Percentiles rank a stretch among this genome's conserved stretches.
Evolutionary conservation across 2,888 invertebrate species (phyloP).

Genomic region (Isoperla grammatica): DNA sequence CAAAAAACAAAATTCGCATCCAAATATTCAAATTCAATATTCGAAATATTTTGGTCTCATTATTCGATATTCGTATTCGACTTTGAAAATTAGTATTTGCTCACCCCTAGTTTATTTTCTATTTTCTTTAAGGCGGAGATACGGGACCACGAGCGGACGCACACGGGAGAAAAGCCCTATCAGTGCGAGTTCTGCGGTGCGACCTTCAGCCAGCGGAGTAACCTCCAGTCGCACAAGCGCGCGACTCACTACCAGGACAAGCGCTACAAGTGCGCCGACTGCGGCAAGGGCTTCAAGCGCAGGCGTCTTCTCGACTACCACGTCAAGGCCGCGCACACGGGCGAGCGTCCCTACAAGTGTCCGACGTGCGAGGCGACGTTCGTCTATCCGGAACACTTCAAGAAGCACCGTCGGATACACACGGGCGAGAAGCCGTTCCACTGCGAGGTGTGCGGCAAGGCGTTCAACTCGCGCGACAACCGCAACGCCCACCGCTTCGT

Average conservation of each 20-base stretch:
- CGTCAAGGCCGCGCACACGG: constrained; percentile 72
- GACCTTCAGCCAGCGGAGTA: constrained; percentile 74
- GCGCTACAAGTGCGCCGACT: constrained; percentile 62
- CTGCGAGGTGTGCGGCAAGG: constrained; percentile 76
- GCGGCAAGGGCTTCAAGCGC: constrained; percentile 68
- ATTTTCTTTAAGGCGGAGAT: too few relatives aligned
- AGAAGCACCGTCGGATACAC: constrained; percentile 73
- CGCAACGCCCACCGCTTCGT: constrained; percentile 79
- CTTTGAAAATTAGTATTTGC: too few relatives aligned
- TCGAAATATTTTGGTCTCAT: too few relatives aligned
- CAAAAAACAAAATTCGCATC: too few relatives aligned
- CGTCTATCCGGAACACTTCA: constrained; percentile 76
- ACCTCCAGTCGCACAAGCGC: constrained; percentile 72
- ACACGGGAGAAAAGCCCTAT: constrained; percentile 52
- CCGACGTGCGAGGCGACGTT: constrained; percentile 68
- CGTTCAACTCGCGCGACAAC: constrained; percentile 79
- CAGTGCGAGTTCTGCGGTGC: constrained; percentile 73
- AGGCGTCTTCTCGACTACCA: constrained; percentile 72
- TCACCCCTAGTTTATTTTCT: too few relatives aligned
- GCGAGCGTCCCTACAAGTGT: constrained; percentile 71
- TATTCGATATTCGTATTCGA: too few relatives aligned
- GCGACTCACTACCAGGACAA: constrained; percentile 74
- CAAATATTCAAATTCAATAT: too few relatives aligned
- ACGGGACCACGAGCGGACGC: constrained; percentile 72
- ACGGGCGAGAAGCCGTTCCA: constrained; percentile 64